Evolutionary conservation across 2,113 vertebrate genomes (phyloP), one percentile per base, ranked within the genome.

Genomic region (Sapajus apella): DNA sequence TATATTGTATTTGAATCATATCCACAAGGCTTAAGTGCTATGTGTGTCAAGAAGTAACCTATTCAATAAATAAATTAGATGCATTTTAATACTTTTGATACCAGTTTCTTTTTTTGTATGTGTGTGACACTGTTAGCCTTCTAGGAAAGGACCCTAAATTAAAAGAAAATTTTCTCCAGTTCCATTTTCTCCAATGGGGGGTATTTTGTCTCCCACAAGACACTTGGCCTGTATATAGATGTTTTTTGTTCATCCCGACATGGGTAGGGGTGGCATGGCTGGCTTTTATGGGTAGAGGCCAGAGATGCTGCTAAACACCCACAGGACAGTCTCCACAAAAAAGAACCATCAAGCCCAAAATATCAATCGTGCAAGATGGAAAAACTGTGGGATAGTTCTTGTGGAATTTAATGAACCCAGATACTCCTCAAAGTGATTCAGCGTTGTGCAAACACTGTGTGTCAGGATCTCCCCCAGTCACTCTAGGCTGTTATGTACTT

Each of bases 401-500:
- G 16, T 40, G 37, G 20, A 68, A 52, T 27, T 58, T 1, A 25
- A 35, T 27, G 25, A 32, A 64, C 30, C 70, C 35, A 18, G 45
- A 12, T 58, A 6, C 27, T 72, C 14, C 27, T 45, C 20, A 18
- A 14, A 9, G 18, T 37, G 58, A 9, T 14, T 47, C 27, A 13
- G 20, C 11, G 5, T 47, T 14, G 11, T 35, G 55, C 16, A n/a
- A 72, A 35, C 20, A 55, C 27, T 20, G 0, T 0, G 25, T 27
- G 21, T 76, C 45, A 66, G 66, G 40, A n/a, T 47, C 43, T 64
- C 45, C n/a, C 3, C 10, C 10, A 0, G 7, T 4, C 18, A 21
- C 17, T 11, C n/a, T 1, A 37, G 13, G 9, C 56, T 52, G 3
- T 8, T 17, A 0, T 0, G 2, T 10, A n/a, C 6, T 18, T 66